Evolutionary conservation across 2,888 invertebrate genomes (phyloP).

Genomic region (Hedychridium roseum): DNA sequence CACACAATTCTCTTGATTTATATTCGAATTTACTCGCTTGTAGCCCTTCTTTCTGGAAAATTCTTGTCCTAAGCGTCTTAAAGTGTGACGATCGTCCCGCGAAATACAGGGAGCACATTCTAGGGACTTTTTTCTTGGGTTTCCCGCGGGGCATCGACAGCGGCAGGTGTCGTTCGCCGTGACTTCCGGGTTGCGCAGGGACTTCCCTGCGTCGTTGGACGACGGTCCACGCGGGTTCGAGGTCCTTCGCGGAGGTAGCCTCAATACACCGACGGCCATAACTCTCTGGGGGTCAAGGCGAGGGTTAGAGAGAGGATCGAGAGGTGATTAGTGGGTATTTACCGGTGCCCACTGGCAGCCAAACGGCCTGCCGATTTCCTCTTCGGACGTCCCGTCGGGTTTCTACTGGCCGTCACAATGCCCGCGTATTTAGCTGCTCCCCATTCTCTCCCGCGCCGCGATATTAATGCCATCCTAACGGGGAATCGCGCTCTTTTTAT

Average conservation of each 20-base stretch:
- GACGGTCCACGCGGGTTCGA: slow-evolving; percentile 22
- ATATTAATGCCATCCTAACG: slow-evolving; percentile 51
- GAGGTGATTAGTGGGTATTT: slow-evolving; percentile 54
- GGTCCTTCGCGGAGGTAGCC: slow-evolving; percentile 35
- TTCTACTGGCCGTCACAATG: slow-evolving; percentile 39
- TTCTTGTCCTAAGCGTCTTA: too few species aligned
- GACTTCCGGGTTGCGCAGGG: slow-evolving; percentile 18
- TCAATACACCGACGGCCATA: slow-evolving; percentile 48
- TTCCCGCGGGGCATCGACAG: slow-evolving; percentile 9
- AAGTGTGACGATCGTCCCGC: too few species aligned
- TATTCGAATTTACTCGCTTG: too few species aligned
- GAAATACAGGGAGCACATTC: too few species aligned
- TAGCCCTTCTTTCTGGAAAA: too few species aligned
- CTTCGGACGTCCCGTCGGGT: slow-evolving; percentile 42
- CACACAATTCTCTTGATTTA: too few species aligned
- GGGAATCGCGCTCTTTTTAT: slow-evolving; percentile 19
- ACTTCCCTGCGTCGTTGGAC: too few species aligned
- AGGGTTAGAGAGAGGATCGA: slow-evolving; percentile 49
- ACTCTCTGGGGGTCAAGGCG: slow-evolving; percentile 48
- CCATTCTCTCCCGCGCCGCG: slow-evolving; percentile 36
- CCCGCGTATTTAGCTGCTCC: slow-evolving; percentile 37
- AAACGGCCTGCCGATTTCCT: slow-evolving; percentile 42
- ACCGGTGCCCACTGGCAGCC: slow-evolving; percentile 38
- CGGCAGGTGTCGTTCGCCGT: not conserved
- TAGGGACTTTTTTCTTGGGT: too few species aligned